phyloP scores from a whole-genome alignment of 2,113 vertebrate species.

The Mormoops blainvillei region DNA sequence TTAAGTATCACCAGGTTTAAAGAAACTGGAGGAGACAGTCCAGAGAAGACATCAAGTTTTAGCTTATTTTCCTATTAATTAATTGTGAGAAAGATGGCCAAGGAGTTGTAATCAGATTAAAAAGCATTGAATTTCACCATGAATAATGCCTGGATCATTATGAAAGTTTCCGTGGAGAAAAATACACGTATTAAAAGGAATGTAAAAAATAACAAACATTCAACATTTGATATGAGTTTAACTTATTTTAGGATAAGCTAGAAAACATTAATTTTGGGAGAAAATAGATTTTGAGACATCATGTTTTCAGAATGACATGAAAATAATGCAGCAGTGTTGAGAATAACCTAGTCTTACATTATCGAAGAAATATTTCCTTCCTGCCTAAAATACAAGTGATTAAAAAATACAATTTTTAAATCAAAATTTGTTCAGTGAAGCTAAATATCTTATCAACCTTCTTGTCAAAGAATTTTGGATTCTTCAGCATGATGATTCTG shows the following conservation, averaged over 20 bases:
- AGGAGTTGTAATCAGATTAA: neutral
- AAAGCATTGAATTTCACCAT: neutral
- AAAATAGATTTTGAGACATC: neutral
- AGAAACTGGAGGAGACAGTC: neutral
- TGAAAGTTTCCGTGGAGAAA: neutral
- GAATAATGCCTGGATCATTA: neutral
- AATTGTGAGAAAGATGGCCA: neutral
- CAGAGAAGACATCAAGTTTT: neutral
- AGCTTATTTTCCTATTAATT: neutral
- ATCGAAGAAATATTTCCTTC: neutral
- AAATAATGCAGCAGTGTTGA: neutral
- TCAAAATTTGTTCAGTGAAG: neutral
- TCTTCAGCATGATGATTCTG: neutral
- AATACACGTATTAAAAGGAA: neutral
- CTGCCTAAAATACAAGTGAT: neutral
- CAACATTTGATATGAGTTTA: neutral
- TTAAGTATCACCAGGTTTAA: conserved; percentile 1
- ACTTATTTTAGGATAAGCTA: neutral
- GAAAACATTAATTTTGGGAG: neutral
- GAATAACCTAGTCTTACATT: neutral
- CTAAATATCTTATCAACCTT: neutral
- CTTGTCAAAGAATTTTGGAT: neutral
- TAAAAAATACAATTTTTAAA: too few relatives aligned
- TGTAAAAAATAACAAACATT: neutral
- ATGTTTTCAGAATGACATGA: conserved; percentile 3